A percentile compares a stretch with the other conserved stretches of the same genome.
phyloP scores from a whole-genome alignment of 2,113 vertebrate genomes.

The Passer domesticus region DNA sequence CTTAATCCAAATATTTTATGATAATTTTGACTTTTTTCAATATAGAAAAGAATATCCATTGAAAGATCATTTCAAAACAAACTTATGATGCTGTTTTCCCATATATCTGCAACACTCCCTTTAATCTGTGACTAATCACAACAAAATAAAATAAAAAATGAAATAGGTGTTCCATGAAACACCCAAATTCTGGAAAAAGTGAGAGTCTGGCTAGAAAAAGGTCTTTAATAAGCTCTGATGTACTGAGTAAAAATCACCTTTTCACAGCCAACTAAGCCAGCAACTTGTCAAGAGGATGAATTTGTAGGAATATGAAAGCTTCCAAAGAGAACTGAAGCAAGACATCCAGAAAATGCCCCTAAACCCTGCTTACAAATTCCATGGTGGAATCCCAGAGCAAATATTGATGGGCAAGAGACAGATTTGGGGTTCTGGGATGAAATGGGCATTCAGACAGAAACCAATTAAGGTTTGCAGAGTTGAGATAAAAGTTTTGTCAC shows the following conservation, averaged over 20 bases:
- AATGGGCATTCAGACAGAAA: not conserved
- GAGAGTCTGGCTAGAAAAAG: not conserved
- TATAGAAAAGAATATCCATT: not conserved
- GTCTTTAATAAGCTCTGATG: not conserved
- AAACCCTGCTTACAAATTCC: not conserved
- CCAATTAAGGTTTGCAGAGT: not conserved
- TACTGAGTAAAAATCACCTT: not conserved
- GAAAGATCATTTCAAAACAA: not conserved
- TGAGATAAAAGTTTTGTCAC: conserved; percentile 5
- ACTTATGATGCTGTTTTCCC: too few relatives aligned
- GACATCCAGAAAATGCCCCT: not conserved
- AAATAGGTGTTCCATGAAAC: not conserved
- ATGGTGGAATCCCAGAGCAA: not conserved
- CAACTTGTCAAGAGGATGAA: not conserved
- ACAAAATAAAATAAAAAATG: not conserved
- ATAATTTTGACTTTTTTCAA: not conserved
- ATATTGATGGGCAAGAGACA: not conserved
- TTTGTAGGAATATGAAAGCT: not conserved
- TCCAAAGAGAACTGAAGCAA: not conserved
- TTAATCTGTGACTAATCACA: not conserved
- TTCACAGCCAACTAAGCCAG: not conserved
- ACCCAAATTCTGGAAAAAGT: not conserved
- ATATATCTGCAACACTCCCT: not conserved
- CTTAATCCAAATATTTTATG: not conserved
- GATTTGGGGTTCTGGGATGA: not conserved